Evolutionary conservation across 2,888 invertebrate species (phyloP), one percentile per base, ranked within the genome.

Genomic region (Agrochola macilenta): DNA sequence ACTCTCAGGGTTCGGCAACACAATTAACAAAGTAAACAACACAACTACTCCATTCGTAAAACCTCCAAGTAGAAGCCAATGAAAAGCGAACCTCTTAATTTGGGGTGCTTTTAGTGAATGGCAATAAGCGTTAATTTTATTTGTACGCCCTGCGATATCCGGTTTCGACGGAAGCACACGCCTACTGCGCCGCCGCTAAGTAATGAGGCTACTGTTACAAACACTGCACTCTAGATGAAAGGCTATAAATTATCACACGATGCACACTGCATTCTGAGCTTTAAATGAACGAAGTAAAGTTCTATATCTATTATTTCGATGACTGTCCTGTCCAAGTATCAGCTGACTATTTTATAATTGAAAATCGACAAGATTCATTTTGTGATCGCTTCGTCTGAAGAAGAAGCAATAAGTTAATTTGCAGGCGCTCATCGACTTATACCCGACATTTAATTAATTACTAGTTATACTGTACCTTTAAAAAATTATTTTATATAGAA

Each of bases 121-220:
- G 93, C 93, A 94, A 94, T 94, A 94, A 94, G 92, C 93, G 94
- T 93, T 95, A 95, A 95, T 95, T 95, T 96, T 95, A 95, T 96
- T 96, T 95, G 95, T 92, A 92, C 92, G 89, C 92, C 91, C 92
- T 90, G 89, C 90, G 90, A 94, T 95, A 95, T 96, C 96, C 95
- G 95, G 93, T 95, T 93, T 90, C 95, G 92, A 93, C 93, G 95
- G 95, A 95, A 95, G 94, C 92, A 91, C 95, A 93, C 96, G 94
- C 96, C 95, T 94, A 93, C 93, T 90, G 85, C 89, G 89, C 89
- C 89, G 87, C 90, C 90, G 93, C 94, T 96, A 96, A 96, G 96
- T 96, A 96, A 96, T 96, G 95, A 96, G 94, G 93, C 93, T 93
- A 94, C 92, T 93, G 93, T 94, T 94, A 94, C 94, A 93, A 88